Conservation (phyloP, 2,113 vertebrate species). For the Heteronetta atricapilla region DNA sequence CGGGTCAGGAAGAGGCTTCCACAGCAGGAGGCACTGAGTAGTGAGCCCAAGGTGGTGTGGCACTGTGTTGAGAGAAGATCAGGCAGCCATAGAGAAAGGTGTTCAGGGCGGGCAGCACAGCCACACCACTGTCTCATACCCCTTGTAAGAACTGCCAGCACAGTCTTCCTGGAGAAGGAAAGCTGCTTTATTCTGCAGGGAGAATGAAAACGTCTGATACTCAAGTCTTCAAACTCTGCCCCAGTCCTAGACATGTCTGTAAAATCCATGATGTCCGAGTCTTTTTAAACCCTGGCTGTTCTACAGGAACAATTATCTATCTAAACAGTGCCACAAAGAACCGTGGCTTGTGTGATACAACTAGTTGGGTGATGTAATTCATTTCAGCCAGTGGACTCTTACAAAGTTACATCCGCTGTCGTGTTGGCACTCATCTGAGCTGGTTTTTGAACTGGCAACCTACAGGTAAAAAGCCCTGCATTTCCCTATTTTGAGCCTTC, state of each 20-base stretch:
- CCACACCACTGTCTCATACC: not conserved
- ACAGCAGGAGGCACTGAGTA: not conserved
- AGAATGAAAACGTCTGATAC: not conserved
- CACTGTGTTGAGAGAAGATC: not conserved
- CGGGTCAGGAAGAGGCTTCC: not conserved
- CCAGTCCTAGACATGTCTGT: not conserved
- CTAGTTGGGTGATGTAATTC: not conserved
- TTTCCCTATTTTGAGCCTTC: not conserved
- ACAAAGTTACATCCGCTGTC: not conserved
- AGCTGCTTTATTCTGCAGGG: not conserved
- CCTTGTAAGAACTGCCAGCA: not conserved
- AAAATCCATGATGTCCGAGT: not conserved
- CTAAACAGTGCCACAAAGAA: not conserved
- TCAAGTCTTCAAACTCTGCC: not conserved
- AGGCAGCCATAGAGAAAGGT: not conserved
- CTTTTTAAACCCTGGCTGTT: not conserved
- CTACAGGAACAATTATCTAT: not conserved
- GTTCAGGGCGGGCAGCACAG: not conserved
- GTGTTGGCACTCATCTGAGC: not conserved
- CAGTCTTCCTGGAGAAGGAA: not conserved
- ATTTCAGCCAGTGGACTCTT: not conserved
- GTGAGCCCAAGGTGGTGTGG: not conserved
- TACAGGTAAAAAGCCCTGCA: not conserved
- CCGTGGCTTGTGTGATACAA: not conserved
- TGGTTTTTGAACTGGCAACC: not conserved